A percentile compares a stretch with the other conserved stretches of the same genome.
phyloP scores from a whole-genome alignment of 2,113 vertebrate genomes.

The Euleptes europaea region DNA sequence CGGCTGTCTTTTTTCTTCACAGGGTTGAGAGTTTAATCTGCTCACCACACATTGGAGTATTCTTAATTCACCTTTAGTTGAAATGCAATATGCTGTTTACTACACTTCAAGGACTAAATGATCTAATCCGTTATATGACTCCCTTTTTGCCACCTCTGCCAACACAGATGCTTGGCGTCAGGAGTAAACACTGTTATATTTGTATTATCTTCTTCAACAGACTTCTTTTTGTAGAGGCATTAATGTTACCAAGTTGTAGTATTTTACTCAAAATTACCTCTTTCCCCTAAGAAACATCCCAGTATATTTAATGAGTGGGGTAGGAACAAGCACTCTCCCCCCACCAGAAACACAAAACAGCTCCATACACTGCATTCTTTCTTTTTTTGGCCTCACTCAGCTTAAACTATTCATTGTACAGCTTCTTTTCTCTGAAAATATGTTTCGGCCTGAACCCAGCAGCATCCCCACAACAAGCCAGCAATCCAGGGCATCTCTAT shows the following conservation, averaged over 20 bases:
- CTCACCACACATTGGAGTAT: background rate
- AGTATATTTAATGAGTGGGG: background rate
- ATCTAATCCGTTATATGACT: slow-evolving; percentile 14
- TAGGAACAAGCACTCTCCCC: background rate
- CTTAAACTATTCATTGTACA: background rate
- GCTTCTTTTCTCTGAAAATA: background rate
- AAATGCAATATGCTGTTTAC: slow-evolving; percentile 15
- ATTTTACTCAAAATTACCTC: background rate
- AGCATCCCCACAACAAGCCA: background rate
- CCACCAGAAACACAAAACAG: background rate
- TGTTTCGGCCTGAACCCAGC: background rate
- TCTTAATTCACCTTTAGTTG: slow-evolving; percentile 4
- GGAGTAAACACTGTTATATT: background rate
- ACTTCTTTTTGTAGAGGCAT: background rate
- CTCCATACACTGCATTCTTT: background rate
- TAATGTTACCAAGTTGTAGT: background rate
- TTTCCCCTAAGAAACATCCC: background rate
- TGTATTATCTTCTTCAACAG: background rate
- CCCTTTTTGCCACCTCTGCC: slow-evolving; percentile 18
- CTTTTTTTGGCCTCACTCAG: background rate
- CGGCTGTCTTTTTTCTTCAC: background rate
- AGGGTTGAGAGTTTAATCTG: background rate
- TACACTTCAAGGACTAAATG: slow-evolving; percentile 2
- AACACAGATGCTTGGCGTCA: slow-evolving; percentile 29
- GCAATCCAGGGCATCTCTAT: background rate